phyloP scores from a whole-genome alignment of 2,113 vertebrate species.

The Microtus pennsylvanicus region DNA sequence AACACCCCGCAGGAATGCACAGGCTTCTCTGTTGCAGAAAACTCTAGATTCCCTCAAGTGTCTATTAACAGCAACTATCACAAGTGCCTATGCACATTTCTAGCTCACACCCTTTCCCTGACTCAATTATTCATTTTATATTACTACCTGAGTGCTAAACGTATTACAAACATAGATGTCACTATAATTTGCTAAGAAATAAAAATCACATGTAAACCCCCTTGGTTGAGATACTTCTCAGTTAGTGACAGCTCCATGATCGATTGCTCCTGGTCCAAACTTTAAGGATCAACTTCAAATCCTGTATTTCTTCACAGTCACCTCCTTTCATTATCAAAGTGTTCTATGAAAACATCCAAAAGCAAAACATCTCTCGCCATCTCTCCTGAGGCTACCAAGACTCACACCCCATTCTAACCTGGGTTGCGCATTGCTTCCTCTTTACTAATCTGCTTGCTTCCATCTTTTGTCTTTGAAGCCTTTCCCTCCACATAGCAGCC shows the following conservation, averaged over 20 bases:
- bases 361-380: not conserved
- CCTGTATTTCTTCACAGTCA: not conserved
- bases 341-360: not conserved
- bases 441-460: not conserved
- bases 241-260: not conserved
- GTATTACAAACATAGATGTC: not conserved
- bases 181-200: not conserved
- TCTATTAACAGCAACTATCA: not conserved
- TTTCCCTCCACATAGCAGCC: not conserved
- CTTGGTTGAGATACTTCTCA: not conserved
- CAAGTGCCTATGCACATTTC: not conserved
- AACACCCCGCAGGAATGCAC: not conserved
- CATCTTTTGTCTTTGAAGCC: not conserved
- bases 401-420: not conserved
- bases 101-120: not conserved
- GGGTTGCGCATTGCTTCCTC: not conserved
- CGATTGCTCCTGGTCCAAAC: not conserved
- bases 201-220: not conserved
- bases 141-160: not conserved
- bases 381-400: not conserved
- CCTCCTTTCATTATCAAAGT: not conserved
- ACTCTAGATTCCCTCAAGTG: not conserved
- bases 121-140: not conserved
- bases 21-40: not conserved
- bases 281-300: not conserved